Conservation (phyloP, 30 jellyfish, hydroid and myxozoan species). For the Hydra vulgaris region DNA sequence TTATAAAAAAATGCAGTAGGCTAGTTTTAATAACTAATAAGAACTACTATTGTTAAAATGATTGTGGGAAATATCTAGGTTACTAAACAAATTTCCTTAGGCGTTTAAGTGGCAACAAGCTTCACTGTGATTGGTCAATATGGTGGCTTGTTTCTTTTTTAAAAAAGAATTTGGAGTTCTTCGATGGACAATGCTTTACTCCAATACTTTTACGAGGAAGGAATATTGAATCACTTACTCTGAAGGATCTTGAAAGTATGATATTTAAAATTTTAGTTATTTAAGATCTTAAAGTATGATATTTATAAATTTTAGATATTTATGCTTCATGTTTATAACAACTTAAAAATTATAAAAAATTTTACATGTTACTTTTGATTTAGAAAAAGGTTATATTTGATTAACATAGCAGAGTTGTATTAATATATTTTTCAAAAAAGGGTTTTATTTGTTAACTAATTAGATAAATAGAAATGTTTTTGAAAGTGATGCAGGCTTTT, state of each 20-base stretch:
- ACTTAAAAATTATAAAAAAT: too few relatives aligned
- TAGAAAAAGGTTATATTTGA: too few relatives aligned
- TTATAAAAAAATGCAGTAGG: background rate
- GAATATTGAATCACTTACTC: slow-evolving; percentile 35
- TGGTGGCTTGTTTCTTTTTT: slow-evolving; percentile 94
- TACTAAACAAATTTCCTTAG: slow-evolving; percentile 17
- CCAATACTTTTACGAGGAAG: slow-evolving; percentile 84
- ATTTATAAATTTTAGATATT: too few relatives aligned
- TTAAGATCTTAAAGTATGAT: too few relatives aligned
- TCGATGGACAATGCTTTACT: slow-evolving; percentile 74
- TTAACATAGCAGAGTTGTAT: too few relatives aligned
- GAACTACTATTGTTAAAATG: background rate
- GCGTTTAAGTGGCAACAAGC: slow-evolving; percentile 66
- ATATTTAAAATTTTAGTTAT: background rate
- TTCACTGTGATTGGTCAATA: slow-evolving; percentile 89
- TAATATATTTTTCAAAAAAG: too few relatives aligned
- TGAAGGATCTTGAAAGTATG: slow-evolving; percentile 68
- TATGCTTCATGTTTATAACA: too few relatives aligned
- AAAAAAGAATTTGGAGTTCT: slow-evolving; percentile 42
- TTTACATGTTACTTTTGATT: too few relatives aligned
- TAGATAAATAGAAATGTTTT: too few relatives aligned
- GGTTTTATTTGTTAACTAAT: too few relatives aligned
- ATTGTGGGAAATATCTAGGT: too few relatives aligned
- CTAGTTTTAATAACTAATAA: background rate
- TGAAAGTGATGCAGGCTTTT: too few relatives aligned